Conservation (phyloP, 2,113 vertebrate genomes). For the Epinephelus lanceolatus region DNA sequence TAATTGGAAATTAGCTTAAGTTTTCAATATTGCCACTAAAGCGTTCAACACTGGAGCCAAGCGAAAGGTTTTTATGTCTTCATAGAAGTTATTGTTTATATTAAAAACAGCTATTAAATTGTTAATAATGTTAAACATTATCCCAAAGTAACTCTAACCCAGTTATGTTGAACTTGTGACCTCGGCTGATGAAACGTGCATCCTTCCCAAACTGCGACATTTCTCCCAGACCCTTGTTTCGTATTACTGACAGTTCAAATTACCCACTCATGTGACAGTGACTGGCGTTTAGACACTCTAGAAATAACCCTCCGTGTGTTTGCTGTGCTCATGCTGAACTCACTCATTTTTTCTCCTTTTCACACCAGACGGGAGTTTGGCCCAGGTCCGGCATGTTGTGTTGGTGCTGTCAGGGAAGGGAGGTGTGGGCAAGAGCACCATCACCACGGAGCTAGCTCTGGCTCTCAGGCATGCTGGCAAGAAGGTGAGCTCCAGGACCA, state of each 20-base stretch:
- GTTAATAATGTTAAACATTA: not conserved
- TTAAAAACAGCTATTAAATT: not conserved
- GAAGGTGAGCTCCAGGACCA: constrained; percentile 84
- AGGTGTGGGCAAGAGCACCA: constrained; percentile 96
- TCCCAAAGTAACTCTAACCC: not conserved
- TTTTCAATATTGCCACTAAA: not conserved
- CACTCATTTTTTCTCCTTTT: not conserved
- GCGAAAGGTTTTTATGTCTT: not conserved
- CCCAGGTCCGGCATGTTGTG: constrained; percentile 87
- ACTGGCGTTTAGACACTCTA: not conserved
- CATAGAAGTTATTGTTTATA: not conserved
- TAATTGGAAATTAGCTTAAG: not conserved
- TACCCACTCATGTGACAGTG: not conserved
- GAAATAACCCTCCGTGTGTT: not conserved
- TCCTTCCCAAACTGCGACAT: not conserved
- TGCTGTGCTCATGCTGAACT: not conserved
- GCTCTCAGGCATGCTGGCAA: constrained; percentile 87
- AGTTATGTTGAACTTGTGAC: constrained; percentile 19
- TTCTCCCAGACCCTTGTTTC: not conserved
- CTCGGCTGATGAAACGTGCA: constrained; percentile 10
- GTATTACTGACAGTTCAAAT: not conserved
- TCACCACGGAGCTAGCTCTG: constrained; percentile 92
- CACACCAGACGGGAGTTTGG: constrained; percentile 81
- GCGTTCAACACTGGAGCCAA: not conserved
- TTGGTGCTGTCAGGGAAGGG: constrained; percentile 96